These are phyloP conservation scores for Chamaetylas fuelleborni DNA, from an alignment of 2,113 vertebrate genomes.

Conservation along the genomic window DNA sequence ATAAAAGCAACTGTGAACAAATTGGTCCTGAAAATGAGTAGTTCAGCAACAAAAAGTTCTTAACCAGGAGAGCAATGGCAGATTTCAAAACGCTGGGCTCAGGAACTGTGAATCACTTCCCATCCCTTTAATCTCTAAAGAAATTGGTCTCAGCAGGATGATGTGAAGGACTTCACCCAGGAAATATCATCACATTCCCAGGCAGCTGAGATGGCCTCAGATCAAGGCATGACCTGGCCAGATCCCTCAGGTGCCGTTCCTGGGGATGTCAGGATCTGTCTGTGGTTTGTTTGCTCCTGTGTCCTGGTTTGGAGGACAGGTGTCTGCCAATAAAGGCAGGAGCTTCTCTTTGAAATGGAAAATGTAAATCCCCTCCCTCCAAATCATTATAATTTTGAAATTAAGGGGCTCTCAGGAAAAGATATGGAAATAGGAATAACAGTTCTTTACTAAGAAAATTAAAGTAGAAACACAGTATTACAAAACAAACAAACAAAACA, in stretches of 20 bases:
- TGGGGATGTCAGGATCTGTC: not conserved
- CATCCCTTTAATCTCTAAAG: not conserved
- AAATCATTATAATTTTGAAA: too few relatives aligned
- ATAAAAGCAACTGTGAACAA: not conserved
- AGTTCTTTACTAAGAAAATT: too few relatives aligned
- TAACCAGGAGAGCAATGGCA: not conserved
- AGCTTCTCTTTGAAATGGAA: too few relatives aligned
- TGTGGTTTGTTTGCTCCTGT: not conserved
- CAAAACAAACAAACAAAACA: too few relatives aligned
- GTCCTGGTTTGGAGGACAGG: too few relatives aligned
- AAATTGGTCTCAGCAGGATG: not conserved
- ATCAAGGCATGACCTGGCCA: not conserved
- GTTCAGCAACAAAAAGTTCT: not conserved
- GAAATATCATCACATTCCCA: not conserved
- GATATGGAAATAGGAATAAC: too few relatives aligned
- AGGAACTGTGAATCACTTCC: not conserved
- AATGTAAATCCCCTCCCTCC: too few relatives aligned
- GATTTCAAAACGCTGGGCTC: not conserved
- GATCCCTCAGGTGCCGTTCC: rapidly evolving
- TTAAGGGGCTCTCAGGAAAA: too few relatives aligned
- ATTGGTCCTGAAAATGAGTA: not conserved
- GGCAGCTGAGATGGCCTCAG: not conserved
- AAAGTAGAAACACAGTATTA: too few relatives aligned
- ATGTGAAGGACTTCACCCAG: not conserved
- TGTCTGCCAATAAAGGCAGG: too few relatives aligned